Base-by-base conservation (phyloP, 2,797 vertebrate genomes). In the Melanogrammus aeglefinus region DNA sequence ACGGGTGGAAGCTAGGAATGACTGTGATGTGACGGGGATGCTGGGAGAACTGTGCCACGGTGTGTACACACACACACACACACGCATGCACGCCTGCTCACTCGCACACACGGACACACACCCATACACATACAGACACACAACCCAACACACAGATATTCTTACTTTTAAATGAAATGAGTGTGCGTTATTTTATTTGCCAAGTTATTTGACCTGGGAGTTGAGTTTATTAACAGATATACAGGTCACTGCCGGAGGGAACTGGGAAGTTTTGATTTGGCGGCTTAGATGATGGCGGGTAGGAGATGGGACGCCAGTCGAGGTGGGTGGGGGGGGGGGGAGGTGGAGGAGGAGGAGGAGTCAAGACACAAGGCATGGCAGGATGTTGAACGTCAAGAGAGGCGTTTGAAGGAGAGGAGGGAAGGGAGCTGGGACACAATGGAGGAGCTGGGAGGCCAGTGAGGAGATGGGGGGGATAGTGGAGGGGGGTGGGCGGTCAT, bases 221-320 rank as follows among this genome's bases (percentile, higher is more conserved):
- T 69, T 27, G 63, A 69, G 63, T 69, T 69, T 69, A 69, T 69
- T 69, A 69, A 69, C 63, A 10, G 63, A 69, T 69, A 66, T 66
- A 69, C 63, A 13, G 63, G n/a, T 69, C 63, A 69, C n/a, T 12
- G 63, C 63, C 63, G 63, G n/a, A 13, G 63, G 24, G 24, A 69
- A 27, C 63, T 24, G 24, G 12, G 24, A 69, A 69, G 63, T 27
- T 9, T 12, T 8, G 57, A 13, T 27, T 9, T 69, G n/a, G 10
- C 63, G 24, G 12, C 63, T 27, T 4, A 24, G 57, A 57, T 63
- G 57, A 27, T 69, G 63, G 16, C 57, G 24, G 63, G n/a, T 27
- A 27, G 24, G 63, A 69, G n/a, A 24, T 27, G 63, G 10, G 63
- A 63, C 21, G 21, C 57, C 21, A n/a, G n/a, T 3, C 0, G 63